These are phyloP conservation scores for Pelobates fuscus DNA, from an alignment of 2,113 vertebrate genomes.

Conservation along the genomic window DNA sequence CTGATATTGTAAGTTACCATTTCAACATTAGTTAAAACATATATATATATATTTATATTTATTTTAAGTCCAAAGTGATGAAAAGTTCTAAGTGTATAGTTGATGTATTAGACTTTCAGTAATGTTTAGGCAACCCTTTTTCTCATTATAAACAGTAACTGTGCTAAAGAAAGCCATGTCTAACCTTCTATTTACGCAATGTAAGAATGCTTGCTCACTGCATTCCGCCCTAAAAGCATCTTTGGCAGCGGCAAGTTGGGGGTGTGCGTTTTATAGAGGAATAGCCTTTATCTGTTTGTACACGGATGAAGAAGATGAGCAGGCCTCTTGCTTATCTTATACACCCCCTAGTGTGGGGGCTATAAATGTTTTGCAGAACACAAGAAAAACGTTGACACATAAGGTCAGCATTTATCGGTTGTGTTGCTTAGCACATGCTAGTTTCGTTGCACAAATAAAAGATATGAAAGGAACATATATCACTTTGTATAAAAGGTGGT, in stretches of 20 bases:
- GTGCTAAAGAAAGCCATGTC: not conserved
- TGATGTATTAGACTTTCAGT: conserved; percentile 8
- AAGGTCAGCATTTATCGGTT: not conserved
- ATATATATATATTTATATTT: too few relatives aligned
- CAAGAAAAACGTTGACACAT: not conserved
- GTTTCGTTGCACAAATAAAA: too few relatives aligned
- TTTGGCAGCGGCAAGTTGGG: not conserved
- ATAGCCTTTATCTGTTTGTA: not conserved
- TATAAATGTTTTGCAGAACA: conserved; percentile 26
- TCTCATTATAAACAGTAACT: not conserved
- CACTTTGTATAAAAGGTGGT: too few relatives aligned
- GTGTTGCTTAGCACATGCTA: not conserved
- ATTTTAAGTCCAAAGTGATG: not conserved
- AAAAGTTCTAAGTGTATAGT: not conserved
- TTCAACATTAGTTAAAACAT: not conserved
- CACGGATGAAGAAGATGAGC: not conserved
- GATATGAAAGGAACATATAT: too few relatives aligned
- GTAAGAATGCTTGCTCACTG: not conserved
- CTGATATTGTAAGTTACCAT: conserved; percentile 83
- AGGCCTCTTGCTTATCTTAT: conserved; percentile 13
- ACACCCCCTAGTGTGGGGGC: not conserved
- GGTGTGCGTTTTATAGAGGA: conserved; percentile 4
- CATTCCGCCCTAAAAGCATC: conserved; percentile 10
- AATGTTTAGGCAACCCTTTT: not conserved
- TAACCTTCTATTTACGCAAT: conserved; percentile 30